Evolutionary conservation across 1,140 invertebrate species (phyloP), one percentile per base, ranked within the genome.

Genomic region (Stegodyphus dumicola): DNA sequence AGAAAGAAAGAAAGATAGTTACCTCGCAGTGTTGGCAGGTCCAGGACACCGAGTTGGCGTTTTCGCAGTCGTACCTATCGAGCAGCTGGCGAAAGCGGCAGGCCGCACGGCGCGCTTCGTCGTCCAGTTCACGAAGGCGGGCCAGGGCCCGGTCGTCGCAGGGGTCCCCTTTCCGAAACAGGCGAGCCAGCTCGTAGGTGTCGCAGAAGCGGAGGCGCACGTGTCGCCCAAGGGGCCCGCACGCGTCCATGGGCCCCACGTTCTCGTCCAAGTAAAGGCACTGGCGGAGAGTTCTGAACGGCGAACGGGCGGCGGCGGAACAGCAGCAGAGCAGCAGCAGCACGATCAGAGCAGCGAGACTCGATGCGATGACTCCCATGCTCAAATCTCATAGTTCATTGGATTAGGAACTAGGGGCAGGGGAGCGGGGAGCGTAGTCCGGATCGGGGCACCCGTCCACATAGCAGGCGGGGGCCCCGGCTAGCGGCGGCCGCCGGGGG

Each of bases 1-100:
- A 56, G 66, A 49, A 60, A 18, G 6, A 17, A n/a, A 60, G 17
- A 48, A 56, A 6, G 18, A 60, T 76, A 85, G 67, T 87, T 64
- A 87, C 87, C 87, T 81, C 56, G 66, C 87, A 88, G 77, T 88
- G 85, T 54, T 77, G 18, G 85, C 87, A 88, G 15, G 67, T 87
- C 87, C 87, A 88, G 33, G 56, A 70, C 75, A 87, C 84, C 18
- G 87, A 88, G 86, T 86, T 83, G 33, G 77, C 77, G 73, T 80
- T 86, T 18, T 86, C 64, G 75, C 87, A 88, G 77, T 88, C 85
- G 86, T 87, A 88, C 49, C 85, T 71, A 11, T 81, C 53, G 13
- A 88, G 66, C 5, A 88, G 79, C n/a, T 49, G 17, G 52, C 74
- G 52, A 74, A 83, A 88, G 10, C 74, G 77, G 65, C 78, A 78